Evolutionary conservation across 2,113 vertebrate species (phyloP).

Genomic region (Diadophis punctatus): DNA sequence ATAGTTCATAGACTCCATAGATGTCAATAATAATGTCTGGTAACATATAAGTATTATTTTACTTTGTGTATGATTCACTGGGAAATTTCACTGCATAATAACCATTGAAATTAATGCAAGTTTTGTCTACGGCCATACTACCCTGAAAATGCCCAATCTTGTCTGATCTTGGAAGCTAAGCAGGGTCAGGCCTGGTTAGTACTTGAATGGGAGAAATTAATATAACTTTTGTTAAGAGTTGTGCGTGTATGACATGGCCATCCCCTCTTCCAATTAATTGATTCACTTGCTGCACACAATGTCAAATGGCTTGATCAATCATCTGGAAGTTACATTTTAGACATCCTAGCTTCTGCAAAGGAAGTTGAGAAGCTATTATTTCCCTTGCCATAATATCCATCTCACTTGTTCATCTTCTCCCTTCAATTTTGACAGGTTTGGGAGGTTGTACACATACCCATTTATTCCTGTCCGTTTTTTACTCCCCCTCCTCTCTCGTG

Average conservation of each 20-base stretch:
- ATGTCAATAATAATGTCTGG: neutral
- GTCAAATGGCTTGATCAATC: neutral
- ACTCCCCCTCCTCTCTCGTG: neutral
- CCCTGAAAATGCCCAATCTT: neutral
- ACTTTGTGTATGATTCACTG: neutral
- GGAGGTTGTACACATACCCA: neutral
- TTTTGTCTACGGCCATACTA: neutral
- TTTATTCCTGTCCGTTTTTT: neutral
- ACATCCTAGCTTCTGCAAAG: neutral
- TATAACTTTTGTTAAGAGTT: no score
- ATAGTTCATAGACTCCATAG: neutral
- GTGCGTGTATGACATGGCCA: neutral
- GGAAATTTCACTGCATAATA: neutral
- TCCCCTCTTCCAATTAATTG: neutral
- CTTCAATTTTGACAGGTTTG: neutral
- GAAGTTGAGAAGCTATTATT: neutral
- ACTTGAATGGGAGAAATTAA: neutral
- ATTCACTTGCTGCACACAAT: neutral
- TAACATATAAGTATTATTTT: neutral
- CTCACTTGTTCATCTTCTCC: neutral
- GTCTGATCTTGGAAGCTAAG: neutral
- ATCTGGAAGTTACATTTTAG: neutral
- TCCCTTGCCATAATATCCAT: neutral
- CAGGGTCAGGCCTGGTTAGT: neutral
- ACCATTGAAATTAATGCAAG: neutral